Percentiles rank a stretch among this genome's conserved stretches.
Evolutionary conservation across 1,140 invertebrate genomes (phyloP).

Genomic region (Phthorimaea operculella): DNA sequence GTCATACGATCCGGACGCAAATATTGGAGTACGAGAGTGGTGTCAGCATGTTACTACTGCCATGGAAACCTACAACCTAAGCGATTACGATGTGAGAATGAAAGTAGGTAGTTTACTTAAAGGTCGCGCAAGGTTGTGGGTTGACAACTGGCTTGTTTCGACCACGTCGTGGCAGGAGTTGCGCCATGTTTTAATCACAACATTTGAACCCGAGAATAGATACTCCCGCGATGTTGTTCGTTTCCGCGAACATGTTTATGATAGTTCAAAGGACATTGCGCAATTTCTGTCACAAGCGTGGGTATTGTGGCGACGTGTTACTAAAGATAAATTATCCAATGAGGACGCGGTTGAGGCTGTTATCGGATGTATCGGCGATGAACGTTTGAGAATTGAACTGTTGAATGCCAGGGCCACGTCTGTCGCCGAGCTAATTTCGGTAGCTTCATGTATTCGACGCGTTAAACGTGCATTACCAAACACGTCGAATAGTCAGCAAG

Average conservation of each 20-base stretch:
- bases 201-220: conserved; percentile 26
- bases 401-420: conserved; percentile 19
- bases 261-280: no score
- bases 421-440: conserved; percentile 26
- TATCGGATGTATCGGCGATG: conserved; percentile 17
- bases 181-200: conserved; percentile 18
- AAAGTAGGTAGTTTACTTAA: conserved; percentile 23
- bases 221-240: conserved; percentile 8
- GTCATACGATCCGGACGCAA: background rate
- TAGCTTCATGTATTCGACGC: conserved; percentile 21
- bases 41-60: conserved; percentile 11
- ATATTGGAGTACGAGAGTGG: conserved; percentile 1
- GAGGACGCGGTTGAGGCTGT: conserved; percentile 21
- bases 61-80: conserved; percentile 18
- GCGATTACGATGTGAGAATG: conserved; percentile 22
- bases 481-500: no score
- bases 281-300: no score
- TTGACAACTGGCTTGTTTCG: conserved; percentile 23
- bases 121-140: conserved; percentile 23
- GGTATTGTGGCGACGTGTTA: no score
- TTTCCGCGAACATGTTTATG: no score
- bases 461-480: conserved; percentile 9
- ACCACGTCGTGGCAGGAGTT: conserved; percentile 21
- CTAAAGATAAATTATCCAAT: no score
- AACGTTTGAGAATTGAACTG: conserved; percentile 23